Base-by-base conservation (phyloP, 2,888 invertebrate genomes). In the Icerya purchasi region DNA sequence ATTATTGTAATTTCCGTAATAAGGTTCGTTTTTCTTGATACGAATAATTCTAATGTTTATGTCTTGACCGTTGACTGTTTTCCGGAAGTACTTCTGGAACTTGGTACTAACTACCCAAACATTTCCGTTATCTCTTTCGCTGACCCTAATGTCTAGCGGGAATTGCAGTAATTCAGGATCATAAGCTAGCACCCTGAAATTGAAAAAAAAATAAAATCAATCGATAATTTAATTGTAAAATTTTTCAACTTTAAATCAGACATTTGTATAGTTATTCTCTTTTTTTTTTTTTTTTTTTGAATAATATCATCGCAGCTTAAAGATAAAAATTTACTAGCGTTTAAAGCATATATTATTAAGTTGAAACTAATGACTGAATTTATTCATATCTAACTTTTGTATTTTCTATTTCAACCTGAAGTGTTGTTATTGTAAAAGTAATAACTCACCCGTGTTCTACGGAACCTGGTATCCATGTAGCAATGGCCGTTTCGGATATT, bases 31-130 rank as follows among this genome's bases (percentile, higher is more conserved):
- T 36, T 56, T 53, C 70, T 72, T 24, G 66, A 82, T 73, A 56
- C 85, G 78, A 57, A 87, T 66, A n/a, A 88, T 76, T 60, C 87
- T 78, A 57, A 86, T 74, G 69, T 88, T 88, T 49, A 79, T 75
- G 70, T 86, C 86, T 57, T 78, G 76, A 1, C 77, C 72, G 67
- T 80, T 79, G 18, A 84, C 76, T 50, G 80, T 77, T 66, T 79
- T 79, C 61, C 79, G 73, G 76, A 86, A 86, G 75, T 81, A 87
- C 66, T 83, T 83, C 67, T 89, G 88, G 75, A 88, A 86, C 61
- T 83, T 78, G 0, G 85, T 81, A 1, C 84, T 78, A 49, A 88
- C 72, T 2, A 78, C 73, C 82, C 86, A 89, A n/a, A 87, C 69
- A 56, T 78, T 78, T 5, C 80, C 81, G 50, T 78, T 78, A 71